phyloP scores from a whole-genome alignment of 1,140 invertebrate species.

The Euwallacea fornicatus region DNA sequence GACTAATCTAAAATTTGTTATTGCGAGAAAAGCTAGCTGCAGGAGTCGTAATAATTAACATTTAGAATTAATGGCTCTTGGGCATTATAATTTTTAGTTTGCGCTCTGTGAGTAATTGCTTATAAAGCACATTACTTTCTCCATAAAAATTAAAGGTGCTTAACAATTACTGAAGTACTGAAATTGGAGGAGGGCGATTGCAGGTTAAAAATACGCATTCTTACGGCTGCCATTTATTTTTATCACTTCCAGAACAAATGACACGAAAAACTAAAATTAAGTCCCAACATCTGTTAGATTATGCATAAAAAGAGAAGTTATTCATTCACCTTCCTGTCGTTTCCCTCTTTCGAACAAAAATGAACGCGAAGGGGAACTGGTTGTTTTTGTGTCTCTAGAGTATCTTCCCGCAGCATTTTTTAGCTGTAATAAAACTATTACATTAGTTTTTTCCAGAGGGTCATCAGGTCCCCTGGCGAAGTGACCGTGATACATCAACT shows the following conservation, averaged over 20 bases:
- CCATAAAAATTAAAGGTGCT: not conserved
- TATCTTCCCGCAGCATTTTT: slow-evolving; percentile 45
- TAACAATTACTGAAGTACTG: not conserved
- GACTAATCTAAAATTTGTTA: slow-evolving; percentile 16
- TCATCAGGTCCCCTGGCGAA: slow-evolving; percentile 49
- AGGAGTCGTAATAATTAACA: slow-evolving; percentile 12
- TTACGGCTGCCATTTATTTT: slow-evolving; percentile 24
- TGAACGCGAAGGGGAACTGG: slow-evolving; percentile 13
- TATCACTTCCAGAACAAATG: slow-evolving; percentile 27
- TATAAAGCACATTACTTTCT: not conserved
- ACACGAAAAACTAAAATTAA: slow-evolving; percentile 37
- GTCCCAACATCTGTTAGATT: slow-evolving; percentile 35
- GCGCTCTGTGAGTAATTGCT: slow-evolving; percentile 8
- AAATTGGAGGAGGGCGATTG: too few relatives aligned
- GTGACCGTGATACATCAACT: slow-evolving; percentile 55
- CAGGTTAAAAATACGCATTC: not conserved
- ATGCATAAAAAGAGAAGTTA: slow-evolving; percentile 33
- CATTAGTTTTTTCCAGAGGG: slow-evolving; percentile 51
- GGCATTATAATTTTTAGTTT: slow-evolving; percentile 12
- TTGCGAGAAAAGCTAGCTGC: not conserved
- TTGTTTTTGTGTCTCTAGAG: slow-evolving; percentile 34
- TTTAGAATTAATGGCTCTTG: slow-evolving; percentile 4
- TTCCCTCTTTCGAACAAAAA: slow-evolving; percentile 30
- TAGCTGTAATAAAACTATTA: slow-evolving; percentile 54
- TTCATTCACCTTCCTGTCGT: slow-evolving; percentile 35